Evolutionary conservation across 2,888 invertebrate genomes (phyloP).

Genomic region (Pachymerium ferrugineum): DNA sequence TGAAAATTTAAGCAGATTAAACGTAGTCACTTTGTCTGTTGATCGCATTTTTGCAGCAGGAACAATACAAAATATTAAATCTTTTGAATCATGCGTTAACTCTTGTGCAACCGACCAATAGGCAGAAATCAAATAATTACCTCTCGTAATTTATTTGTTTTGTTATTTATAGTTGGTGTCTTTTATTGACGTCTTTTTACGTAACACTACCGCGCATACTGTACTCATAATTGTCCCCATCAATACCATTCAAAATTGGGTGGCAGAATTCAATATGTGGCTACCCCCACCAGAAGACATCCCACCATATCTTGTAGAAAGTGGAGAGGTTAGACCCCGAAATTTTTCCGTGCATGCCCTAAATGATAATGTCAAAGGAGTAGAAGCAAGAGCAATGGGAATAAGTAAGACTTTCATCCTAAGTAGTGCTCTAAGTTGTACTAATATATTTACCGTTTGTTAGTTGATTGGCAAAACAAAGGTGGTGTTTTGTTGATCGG

Average conservation of each 20-base stretch:
- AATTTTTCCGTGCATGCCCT: constrained; percentile 82
- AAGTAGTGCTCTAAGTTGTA: neutral
- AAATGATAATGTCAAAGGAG: constrained; percentile 89
- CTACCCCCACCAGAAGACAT: constrained; percentile 56
- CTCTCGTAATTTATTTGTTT: neutral
- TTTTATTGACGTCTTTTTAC: constrained; percentile 91
- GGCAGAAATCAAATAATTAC: neutral
- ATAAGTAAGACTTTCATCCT: constrained; percentile 61
- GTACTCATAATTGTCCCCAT: constrained; percentile 97
- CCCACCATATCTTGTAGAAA: constrained; percentile 54
- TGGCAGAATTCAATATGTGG: constrained; percentile 97
- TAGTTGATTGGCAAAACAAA: constrained; percentile 67
- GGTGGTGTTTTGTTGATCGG: constrained; percentile 95
- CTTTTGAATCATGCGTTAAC: too few relatives aligned
- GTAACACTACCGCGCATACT: constrained; percentile 79
- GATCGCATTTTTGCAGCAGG: too few relatives aligned
- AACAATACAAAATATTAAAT: too few relatives aligned
- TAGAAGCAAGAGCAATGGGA: constrained; percentile 71
- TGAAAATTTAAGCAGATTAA: too few relatives aligned
- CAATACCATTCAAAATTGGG: constrained; percentile 97
- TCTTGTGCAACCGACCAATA: too few relatives aligned
- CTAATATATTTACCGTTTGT: neutral
- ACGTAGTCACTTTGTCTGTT: too few relatives aligned
- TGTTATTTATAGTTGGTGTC: constrained; percentile 63
- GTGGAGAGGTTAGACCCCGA: constrained; percentile 66